Conservation (phyloP, 2,888 invertebrate species). For the Limnephilus auricula region DNA sequence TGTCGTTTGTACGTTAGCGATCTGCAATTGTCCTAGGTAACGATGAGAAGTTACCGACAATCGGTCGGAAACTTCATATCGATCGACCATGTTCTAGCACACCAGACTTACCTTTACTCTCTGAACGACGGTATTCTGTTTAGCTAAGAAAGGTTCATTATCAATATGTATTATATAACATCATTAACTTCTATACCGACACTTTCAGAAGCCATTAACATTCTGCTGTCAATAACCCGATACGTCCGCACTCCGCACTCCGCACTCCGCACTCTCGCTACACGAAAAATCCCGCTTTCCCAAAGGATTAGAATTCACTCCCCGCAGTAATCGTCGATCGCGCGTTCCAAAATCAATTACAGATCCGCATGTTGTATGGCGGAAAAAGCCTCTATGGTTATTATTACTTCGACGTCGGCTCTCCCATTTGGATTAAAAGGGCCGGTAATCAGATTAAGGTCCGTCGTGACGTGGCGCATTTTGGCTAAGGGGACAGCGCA, state of each 20-base stretch:
- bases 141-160: not conserved
- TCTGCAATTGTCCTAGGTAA: too few species aligned
- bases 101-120: too few species aligned
- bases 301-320: not conserved
- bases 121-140: too few species aligned
- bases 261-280: not conserved
- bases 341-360: conserved; percentile 27
- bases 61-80: too few species aligned
- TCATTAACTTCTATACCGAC: not conserved
- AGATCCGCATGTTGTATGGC: conserved; percentile 20
- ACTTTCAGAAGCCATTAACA: conserved; percentile 1
- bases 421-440: conserved; percentile 32
- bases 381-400: conserved; percentile 29
- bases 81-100: too few species aligned
- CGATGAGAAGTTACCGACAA: too few species aligned
- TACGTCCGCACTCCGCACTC: not conserved
- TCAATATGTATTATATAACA: not conserved
- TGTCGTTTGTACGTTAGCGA: too few species aligned
- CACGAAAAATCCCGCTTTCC: not conserved
- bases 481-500: conserved; percentile 6
- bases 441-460: conserved; percentile 43
- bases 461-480: conserved; percentile 35
- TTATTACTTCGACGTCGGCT: conserved; percentile 5
- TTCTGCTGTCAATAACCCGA: conserved; percentile 4
- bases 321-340: not conserved